Evolutionary conservation across 2,797 vertebrate genomes (phyloP).

Genomic region (Notolepis coatsorum): DNA sequence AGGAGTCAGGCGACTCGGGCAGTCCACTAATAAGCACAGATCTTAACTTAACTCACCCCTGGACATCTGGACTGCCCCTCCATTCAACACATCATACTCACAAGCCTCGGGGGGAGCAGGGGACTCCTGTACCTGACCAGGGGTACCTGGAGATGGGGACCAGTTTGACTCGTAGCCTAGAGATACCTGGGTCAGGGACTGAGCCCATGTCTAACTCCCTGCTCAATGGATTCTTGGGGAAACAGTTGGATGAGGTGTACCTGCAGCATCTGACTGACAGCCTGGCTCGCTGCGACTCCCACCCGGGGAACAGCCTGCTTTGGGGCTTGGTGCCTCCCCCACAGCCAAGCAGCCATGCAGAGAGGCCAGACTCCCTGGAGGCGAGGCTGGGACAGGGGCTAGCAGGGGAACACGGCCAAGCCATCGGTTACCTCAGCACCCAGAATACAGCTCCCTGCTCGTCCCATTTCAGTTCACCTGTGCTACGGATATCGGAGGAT

Average conservation of each 20-base stretch:
- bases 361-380: constrained; percentile 55
- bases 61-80: not conserved
- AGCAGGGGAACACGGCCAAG: constrained; percentile 15
- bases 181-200: constrained; percentile 43
- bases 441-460: constrained; percentile 55
- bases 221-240: constrained; percentile 89
- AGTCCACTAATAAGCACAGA: constrained; percentile 28
- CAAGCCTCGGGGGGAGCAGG: not conserved
- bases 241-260: constrained; percentile 89
- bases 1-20: constrained; percentile 31
- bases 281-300: constrained; percentile 78
- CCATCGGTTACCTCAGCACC: constrained; percentile 58
- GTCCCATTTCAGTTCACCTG: constrained; percentile 77
- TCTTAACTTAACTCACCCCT: not conserved
- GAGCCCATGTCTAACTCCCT: constrained; percentile 88
- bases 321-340: constrained; percentile 68
- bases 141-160: constrained; percentile 70
- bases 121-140: constrained; percentile 53
- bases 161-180: constrained; percentile 50
- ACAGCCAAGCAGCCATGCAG: constrained; percentile 38
- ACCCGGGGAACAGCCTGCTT: constrained; percentile 73
- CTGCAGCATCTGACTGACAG: constrained; percentile 90
- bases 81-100: not conserved
- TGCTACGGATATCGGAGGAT: constrained; percentile 75
- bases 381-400: constrained; percentile 38